Evolutionary conservation across 2,888 invertebrate species (phyloP).

Genomic region (Germaria angustata): DNA sequence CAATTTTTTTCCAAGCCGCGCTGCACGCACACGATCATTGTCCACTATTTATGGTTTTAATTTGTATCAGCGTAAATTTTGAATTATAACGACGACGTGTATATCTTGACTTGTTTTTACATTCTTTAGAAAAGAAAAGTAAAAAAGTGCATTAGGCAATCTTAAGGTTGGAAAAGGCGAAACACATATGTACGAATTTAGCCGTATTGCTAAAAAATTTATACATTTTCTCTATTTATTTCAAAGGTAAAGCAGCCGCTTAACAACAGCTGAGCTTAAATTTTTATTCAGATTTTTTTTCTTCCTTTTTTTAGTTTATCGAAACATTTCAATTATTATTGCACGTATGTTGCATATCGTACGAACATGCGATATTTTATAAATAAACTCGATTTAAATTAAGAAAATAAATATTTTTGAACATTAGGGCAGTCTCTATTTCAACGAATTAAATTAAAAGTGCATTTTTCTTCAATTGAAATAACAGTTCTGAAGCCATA

Average conservation of each 20-base stretch:
- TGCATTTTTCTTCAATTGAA: too few relatives aligned
- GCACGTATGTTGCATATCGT: neutral
- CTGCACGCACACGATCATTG: constrained; percentile 36
- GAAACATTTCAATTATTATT: constrained; percentile 55
- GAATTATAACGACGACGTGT: constrained; percentile 47
- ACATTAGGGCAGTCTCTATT: neutral
- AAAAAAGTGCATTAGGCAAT: neutral
- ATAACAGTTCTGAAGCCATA: too few relatives aligned
- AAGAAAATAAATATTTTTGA: neutral
- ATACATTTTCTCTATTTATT: constrained; percentile 7
- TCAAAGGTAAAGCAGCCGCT: neutral
- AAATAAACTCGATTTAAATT: constrained; percentile 28
- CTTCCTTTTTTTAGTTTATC: neutral
- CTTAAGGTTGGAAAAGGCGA: neutral
- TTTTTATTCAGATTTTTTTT: neutral
- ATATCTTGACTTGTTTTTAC: constrained; percentile 8
- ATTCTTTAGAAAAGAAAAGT: constrained; percentile 22
- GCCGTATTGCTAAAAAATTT: constrained; percentile 12
- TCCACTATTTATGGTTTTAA: constrained; percentile 47
- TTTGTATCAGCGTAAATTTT: constrained; percentile 49
- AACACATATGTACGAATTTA: neutral
- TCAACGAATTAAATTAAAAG: too few relatives aligned
- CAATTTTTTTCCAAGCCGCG: constrained; percentile 1
- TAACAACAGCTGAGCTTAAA: constrained; percentile 18
- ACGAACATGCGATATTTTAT: constrained; percentile 17